Percentiles rank a stretch among this genome's conserved stretches.
Conservation (phyloP, 2,797 vertebrate genomes). For the Rachycentron canadum region DNA sequence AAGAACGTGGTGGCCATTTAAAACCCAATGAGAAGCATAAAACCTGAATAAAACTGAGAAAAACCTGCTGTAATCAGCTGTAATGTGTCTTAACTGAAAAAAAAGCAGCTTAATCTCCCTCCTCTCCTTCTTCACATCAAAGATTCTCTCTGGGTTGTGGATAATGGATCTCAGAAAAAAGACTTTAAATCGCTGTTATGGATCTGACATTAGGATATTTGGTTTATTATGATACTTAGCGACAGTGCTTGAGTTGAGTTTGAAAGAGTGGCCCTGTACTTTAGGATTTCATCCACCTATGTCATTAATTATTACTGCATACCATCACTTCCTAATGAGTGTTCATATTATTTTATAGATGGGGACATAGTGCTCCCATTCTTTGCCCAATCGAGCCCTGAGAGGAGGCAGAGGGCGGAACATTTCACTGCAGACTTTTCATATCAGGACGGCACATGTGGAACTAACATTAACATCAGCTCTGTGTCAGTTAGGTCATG, state of each 20-base stretch:
- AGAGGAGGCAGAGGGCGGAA: background rate
- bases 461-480: background rate
- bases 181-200: conserved; percentile 10
- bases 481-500: background rate
- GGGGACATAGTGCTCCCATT: background rate
- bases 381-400: background rate
- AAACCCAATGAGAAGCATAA: conserved; percentile 15
- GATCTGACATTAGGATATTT: conserved; percentile 32
- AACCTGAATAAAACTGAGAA: background rate
- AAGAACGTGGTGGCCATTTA: background rate
- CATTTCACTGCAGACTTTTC: background rate
- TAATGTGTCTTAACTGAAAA: conserved; percentile 2
- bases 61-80: conserved; percentile 10
- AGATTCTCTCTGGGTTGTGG: conserved; percentile 25
- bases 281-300: background rate
- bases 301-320: background rate
- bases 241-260: background rate
- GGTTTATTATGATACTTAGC: conserved; percentile 38
- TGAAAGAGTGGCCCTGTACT: background rate
- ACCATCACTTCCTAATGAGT: conserved; percentile 4
- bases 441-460: background rate
- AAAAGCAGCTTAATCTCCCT: conserved; percentile 12
- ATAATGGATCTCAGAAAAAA: conserved; percentile 32
- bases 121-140: conserved; percentile 8
- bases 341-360: background rate